Evolutionary conservation across 2,888 invertebrate species (phyloP), one percentile per base, ranked within the genome.

Genomic region (Netelia inedita): DNA sequence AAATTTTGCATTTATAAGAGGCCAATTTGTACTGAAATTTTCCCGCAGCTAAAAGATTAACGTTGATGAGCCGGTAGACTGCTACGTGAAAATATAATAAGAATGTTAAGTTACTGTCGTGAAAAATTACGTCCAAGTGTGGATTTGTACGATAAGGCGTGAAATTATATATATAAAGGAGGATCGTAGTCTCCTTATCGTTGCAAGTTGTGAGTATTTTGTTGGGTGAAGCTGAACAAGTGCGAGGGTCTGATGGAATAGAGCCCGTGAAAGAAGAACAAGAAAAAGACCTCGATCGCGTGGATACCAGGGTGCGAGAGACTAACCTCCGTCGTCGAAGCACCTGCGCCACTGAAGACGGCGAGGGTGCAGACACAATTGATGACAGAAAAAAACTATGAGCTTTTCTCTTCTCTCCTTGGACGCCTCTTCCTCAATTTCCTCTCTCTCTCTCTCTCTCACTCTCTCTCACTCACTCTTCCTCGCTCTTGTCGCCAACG

Each of bases 261-360:
- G 73, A 21, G 28, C 46, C 59, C 28, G 76, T 23, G 53, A 16
- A 53, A 50, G 81, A 50, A 43, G 63, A 66, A 68, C 55, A 23
- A 50, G 43, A 46, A 61, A 46, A 72, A 74, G 14, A 73, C 57
- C 41, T 16, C 11, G 55, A 50, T 16, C n/a, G 57, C 65, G 71
- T 73, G 41, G 46, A 28, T 71, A 80, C 43, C 59, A 79, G 75
- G 79, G 83, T 61, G 74, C 57, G 9, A 84, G 75, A 79, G 69
- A 82, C 72, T 83, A 84, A 88, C 88, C 88, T 88, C 74, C 71
- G 46, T 53, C 69, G 74, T 65, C 79, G 69, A 85, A 90, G 85
- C 89, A 90, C 88, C 89, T 89, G 90, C 87, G 89, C 80, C 88
- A 73, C 72, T 53, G 72, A 80, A 61, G 85, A 87, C 83, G 87